Base-by-base conservation (phyloP, 2,888 invertebrate species). In the Yponomeuta plumbellus region DNA sequence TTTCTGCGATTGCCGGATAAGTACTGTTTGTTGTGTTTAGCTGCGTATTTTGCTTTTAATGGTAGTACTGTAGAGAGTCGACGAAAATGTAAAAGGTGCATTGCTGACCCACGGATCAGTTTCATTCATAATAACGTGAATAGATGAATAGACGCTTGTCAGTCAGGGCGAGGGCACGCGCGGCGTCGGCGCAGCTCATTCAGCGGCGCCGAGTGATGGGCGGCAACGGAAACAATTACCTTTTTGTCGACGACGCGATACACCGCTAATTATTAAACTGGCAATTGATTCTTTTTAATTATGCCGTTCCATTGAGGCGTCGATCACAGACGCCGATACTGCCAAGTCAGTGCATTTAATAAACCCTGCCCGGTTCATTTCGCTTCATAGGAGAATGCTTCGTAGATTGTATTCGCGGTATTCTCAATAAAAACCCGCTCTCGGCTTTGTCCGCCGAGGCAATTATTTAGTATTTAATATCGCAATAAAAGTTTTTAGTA, bases 321-420 rank as follows among this genome's bases (percentile, higher is more conserved):
- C 88, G 71, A 84, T 86, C 88, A 86, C 75, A 76, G 76, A 78
- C 74, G 78, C 79, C 81, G 82, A 86, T 86, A 90, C 83, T 88
- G 87, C 88, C 88, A 83, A 88, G 91, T 89, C 91, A 90, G 88
- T 84, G 83, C 83, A 80, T 85, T 88, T 90, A 90, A 89, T 90
- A 88, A 87, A 80, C 77, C 77, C 71, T 73, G 74, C 71, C 44
- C 44, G 44, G 44, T 52, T 52, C 44, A 44, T 44, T 44, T 13
- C 44, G 17, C 17, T 52, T 52, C 44, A 52, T 52, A 52, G 44
- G 74, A 68, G 80, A 82, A 81, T 82, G 82, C 79, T 76, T 80
- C 77, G 73, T 80, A 83, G 82, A 81, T 85, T 79, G 75, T 76
- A 80, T 22, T 82, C 74, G 84, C 85, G 82, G 87, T 86, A 88